Evolutionary conservation across 2,113 vertebrate genomes (phyloP), one percentile per base, ranked within the genome.

Genomic region (Oncorhynchus tshawytscha): DNA sequence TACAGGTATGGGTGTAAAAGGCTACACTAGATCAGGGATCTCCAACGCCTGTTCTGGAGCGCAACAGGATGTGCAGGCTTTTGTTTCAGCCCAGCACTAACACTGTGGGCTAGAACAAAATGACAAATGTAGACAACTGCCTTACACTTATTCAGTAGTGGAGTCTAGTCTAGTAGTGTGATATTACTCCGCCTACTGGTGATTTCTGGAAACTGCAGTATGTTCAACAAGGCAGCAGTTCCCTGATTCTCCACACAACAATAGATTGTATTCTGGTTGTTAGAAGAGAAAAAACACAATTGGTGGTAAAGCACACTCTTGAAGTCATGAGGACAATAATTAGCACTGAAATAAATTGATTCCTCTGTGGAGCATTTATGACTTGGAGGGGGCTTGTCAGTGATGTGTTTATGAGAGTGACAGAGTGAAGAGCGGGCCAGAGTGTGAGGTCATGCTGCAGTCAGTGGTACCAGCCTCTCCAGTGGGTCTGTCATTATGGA

Each of bases 391-490:
- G 69, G 62, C 71, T 76, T 25, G 64, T 64, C 29, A 72, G 79
- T 77, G 39, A 75, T 39, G 64, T 75, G 76, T 54, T 67, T 70
- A 75, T 64, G 18, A 69, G 62, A 84, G 83, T 82, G 87, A 89
- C 82, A 82, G 72, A 70, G 76, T 13, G 71, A 66, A 66, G 78
- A 82, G 77, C 20, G 51, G 78, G 71, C 73, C 7, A 27, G 31
- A 34, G 70, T 34, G 71, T 91, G 89, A 91, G 86, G 81, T 92
- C 92, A 91, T 82, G 72, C 60, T 80, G 81, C 70, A 15, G 75
- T 34, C 67, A 64, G 25, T 59, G 73, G 86, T 90, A 60, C 80
- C 85, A 84, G 79, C 85, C 82, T 75, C 67, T 62, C 67, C 39
- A 27, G 24, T 11, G 13, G 5, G 45, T 67, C 27, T 34, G 4